Percentiles rank a stretch among this genome's conserved stretches.
phyloP scores from a whole-genome alignment of 2,888 invertebrate species.

The Fragum fragum region DNA sequence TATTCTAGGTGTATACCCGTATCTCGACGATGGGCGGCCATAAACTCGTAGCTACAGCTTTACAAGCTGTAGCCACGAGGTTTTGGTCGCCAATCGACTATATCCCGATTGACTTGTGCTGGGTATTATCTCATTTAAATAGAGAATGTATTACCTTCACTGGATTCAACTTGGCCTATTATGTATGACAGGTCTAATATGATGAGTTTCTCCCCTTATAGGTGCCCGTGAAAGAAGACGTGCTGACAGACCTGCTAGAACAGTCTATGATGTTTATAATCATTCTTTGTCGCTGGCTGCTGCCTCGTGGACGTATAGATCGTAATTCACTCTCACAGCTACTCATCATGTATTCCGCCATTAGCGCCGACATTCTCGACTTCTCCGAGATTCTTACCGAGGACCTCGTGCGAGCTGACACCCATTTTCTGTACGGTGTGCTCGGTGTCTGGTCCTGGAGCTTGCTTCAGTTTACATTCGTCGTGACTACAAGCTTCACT shows the following conservation, averaged over 20 bases:
- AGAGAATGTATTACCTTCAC: too few species aligned
- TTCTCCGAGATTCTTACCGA: conserved; percentile 60
- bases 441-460: conserved; percentile 63
- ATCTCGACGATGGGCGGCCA: too few species aligned
- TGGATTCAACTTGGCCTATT: too few species aligned
- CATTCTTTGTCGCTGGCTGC: conserved; percentile 63
- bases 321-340: conserved; percentile 62
- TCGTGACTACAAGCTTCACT: conserved; percentile 57
- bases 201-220: neutral
- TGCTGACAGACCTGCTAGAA: conserved; percentile 44
- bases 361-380: conserved; percentile 64
- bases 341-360: conserved; percentile 64
- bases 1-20: too few species aligned
- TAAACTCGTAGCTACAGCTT: too few species aligned
- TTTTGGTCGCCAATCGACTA: too few species aligned
- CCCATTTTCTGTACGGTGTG: conserved; percentile 31
- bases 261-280: conserved; percentile 67
- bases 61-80: too few species aligned
- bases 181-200: too few species aligned
- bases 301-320: conserved; percentile 63
- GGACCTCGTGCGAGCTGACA: conserved; percentile 19
- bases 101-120: too few species aligned
- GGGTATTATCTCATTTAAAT: too few species aligned
- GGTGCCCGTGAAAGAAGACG: conserved; percentile 16
- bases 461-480: conserved; percentile 62